phyloP scores from a whole-genome alignment of 2,113 vertebrate genomes.

The Takifugu flavidus region DNA sequence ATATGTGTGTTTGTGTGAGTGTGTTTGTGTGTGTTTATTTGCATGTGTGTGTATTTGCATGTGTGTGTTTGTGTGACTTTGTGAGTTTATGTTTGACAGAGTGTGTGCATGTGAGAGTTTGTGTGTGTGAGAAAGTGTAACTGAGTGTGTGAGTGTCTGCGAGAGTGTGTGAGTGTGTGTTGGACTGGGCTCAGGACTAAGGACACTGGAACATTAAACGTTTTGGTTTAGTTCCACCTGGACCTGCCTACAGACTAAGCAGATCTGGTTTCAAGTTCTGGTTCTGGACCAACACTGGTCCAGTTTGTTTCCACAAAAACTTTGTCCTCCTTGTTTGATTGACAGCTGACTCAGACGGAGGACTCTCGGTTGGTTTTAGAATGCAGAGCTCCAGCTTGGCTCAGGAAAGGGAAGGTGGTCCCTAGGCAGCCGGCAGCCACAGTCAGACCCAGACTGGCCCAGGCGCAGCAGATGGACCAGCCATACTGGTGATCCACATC shows the following conservation, averaged over 20 bases:
- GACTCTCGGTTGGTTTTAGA: constrained; percentile 79
- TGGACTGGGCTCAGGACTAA: too few species aligned
- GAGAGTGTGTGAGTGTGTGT: too few species aligned
- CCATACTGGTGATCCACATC: constrained; percentile 85
- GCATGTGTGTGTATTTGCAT: constrained; percentile 9
- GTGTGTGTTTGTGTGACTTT: constrained; percentile 1
- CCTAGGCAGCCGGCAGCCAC: constrained; percentile 82
- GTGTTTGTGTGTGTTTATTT: not conserved
- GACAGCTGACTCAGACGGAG: constrained; percentile 63
- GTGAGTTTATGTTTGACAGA: not conserved
- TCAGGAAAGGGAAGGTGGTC: constrained; percentile 80
- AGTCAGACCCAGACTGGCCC: constrained; percentile 81
- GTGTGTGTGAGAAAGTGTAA: too few species aligned
- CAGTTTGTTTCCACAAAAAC: too few species aligned
- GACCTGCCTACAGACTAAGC: not conserved
- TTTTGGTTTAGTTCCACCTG: too few species aligned
- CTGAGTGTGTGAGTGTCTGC: too few species aligned
- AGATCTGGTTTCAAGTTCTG: not conserved
- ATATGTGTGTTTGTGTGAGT: not conserved
- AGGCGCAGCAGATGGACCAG: constrained; percentile 85
- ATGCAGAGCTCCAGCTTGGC: constrained; percentile 71
- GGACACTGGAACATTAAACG: too few species aligned
- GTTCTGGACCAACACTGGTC: not conserved
- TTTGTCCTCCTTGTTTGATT: not conserved
- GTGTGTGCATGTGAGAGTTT: too few species aligned